Evolutionary conservation across 2,113 vertebrate genomes (phyloP), one percentile per base, ranked within the genome.

Genomic region (Empidonax traillii): DNA sequence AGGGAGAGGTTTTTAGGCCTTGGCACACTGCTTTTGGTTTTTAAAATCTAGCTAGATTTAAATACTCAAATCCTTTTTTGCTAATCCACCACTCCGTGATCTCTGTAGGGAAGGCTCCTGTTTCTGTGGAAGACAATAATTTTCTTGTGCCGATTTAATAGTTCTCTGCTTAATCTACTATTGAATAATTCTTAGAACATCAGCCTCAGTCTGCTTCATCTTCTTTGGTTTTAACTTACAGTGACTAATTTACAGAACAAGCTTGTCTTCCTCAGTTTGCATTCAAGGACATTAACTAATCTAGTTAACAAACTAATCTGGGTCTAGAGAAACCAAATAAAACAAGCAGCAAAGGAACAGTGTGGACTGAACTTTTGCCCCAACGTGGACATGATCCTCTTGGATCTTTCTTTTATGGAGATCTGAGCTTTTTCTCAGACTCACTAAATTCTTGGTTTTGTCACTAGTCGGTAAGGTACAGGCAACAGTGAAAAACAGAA

Each of bases 241-340:
- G 65, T 65, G 55, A 66, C 65, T 94, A 63, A 90, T 88, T 77
- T 88, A 30, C 63, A 91, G 72, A 93, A 88, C 55, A 77, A 90
- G 47, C 35, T 58, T 77, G 35, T 87, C 52, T 94, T 77, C 35
- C 27, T 30, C 23, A 46, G 39, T 80, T 90, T 91, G 24, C 33
- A 52, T 81, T 47, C 72, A 80, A 83, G 85, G 72, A 20, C 52
- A 65, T 92, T 90, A 83, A 59, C 4, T 56, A 86, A 80, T 74
- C 25, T 69, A 69, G 79, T 69, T 90, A 69, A 69, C 51, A 92
- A 91, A 91, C 75, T 76, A 80, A 86, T 72, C 47, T 55, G 66
- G 37, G 35, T 91, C 75, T 90, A 41, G 67, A 86, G 73, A 86
- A 96, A 93, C 55, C 58, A 79, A 66, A 73, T 23, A 73, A 51